Evolutionary conservation across 2,888 invertebrate genomes (phyloP), one percentile per base, ranked within the genome.

Genomic region (Ormyrus rosae): DNA sequence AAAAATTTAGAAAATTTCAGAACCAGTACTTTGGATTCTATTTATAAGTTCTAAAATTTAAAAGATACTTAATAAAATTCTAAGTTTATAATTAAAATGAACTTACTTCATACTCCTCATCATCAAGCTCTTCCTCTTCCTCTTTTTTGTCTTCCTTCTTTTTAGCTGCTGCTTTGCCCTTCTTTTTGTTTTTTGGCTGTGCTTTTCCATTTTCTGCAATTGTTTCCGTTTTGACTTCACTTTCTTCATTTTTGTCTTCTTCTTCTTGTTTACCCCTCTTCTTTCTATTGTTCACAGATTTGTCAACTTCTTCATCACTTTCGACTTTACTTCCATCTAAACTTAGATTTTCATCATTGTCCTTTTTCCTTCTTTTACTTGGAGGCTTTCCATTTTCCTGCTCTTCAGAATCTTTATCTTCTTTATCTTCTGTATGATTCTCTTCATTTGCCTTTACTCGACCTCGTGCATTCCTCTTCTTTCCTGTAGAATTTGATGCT

Each of bases 201-300:
- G 51, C 50, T 71, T 65, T 78, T 58, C 60, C 70, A 64, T 73
- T 70, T 64, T 64, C 63, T 56, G 74, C 46, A 56, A 34, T 34
- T 34, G 34, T 3, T 4, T 34, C 34, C 34, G 34, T 34, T 34
- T 34, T 34, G 34, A 5, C n/a, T n/a, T 64, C 34, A 46, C 45
- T 50, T 50, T 78, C 45, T 51, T 56, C 55, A 19, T 64, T 13
- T 48, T 67, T n/a, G 45, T 67, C 7, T 51, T 60, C 56, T 9
- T 45, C 94, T 9, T 90, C 91, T 2, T 87, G 4, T 86, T 83
- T 48, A 84, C 83, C 87, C 87, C 86, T 89, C 91, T 86, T 90
- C 86, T 92, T 91, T 82, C 84, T 87, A 11, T 34, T 34, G 34
- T 84, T 84, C 5, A 84, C 83, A 0, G 84, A 55, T 53, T 75